These are phyloP conservation scores for Lycaena phlaeas DNA, from an alignment of 2,888 invertebrate genomes.

Conservation along the genomic window DNA sequence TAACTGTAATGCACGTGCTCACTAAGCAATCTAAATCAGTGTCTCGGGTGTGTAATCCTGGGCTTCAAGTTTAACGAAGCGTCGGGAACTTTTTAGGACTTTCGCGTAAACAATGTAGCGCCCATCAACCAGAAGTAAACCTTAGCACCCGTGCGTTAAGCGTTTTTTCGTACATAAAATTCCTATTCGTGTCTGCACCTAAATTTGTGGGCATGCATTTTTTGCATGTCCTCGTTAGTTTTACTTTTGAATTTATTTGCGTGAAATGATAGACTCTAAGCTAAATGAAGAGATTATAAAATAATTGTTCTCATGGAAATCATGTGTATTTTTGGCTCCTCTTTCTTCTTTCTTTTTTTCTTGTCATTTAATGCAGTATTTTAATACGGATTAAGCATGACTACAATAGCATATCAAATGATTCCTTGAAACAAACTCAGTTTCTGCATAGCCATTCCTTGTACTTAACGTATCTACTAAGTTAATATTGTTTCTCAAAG, in stretches of 20 bases:
- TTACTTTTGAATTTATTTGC: constrained; percentile 8
- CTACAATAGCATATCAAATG: too few species aligned
- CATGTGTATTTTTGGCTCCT: too few species aligned
- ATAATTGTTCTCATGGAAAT: too few species aligned
- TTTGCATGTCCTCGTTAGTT: constrained; percentile 34
- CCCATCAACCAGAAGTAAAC: constrained; percentile 24
- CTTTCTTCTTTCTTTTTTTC: too few species aligned
- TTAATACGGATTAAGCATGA: too few species aligned
- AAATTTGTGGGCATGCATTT: constrained; percentile 38
- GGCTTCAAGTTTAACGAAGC: constrained; percentile 55
- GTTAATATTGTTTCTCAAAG: too few species aligned
- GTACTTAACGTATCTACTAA: too few species aligned
- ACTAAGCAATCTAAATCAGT: constrained; percentile 37
- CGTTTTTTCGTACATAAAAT: neutral
- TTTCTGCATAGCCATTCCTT: too few species aligned
- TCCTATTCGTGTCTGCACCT: constrained; percentile 20
- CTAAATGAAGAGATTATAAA: too few species aligned
- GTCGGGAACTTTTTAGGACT: constrained; percentile 51
- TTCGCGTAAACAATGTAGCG: constrained; percentile 42
- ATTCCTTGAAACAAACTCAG: too few species aligned
- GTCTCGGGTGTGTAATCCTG: constrained; percentile 45
- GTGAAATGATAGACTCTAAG: constrained; percentile 1
- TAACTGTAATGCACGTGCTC: constrained; percentile 20
- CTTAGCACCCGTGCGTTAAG: constrained; percentile 17
- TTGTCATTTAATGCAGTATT: too few species aligned